These are phyloP conservation scores for Tetrax tetrax DNA, from an alignment of 2,113 vertebrate genomes.

Conservation along the genomic window DNA sequence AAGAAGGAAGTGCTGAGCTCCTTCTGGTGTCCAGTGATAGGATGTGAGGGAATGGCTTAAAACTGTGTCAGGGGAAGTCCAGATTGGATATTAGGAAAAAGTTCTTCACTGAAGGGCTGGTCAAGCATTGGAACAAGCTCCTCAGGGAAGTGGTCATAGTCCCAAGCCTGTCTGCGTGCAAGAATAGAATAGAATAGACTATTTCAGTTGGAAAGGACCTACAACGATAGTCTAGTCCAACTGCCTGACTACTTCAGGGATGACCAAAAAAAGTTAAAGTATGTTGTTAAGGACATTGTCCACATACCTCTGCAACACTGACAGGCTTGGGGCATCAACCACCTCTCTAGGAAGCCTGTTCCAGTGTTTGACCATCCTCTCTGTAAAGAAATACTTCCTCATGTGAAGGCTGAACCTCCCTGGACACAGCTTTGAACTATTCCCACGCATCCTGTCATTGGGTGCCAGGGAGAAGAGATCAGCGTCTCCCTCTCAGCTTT, in stretches of 20 bases:
- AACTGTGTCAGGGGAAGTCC: neutral
- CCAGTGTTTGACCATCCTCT: neutral
- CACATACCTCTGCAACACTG: neutral
- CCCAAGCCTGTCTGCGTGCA: neutral
- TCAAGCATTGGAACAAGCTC: neutral
- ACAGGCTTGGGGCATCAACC: neutral
- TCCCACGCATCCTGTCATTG: neutral
- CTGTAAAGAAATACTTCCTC: neutral
- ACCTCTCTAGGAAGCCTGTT: neutral
- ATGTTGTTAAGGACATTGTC: neutral
- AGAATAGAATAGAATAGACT: neutral
- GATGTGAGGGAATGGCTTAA: neutral
- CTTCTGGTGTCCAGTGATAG: neutral
- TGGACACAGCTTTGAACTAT: accelerated
- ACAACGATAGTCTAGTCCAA: accelerated
- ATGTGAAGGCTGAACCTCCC: neutral
- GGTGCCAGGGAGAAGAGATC: neutral
- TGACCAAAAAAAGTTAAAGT: neutral
- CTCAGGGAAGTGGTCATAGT: neutral
- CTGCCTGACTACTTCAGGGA: neutral
- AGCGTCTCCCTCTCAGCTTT: neutral
- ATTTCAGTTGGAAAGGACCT: neutral
- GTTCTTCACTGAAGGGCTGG: neutral
- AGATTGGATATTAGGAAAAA: neutral
- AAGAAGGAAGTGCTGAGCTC: neutral